Base-by-base conservation (phyloP, 1,140 invertebrate species). In the Sipha flava region DNA sequence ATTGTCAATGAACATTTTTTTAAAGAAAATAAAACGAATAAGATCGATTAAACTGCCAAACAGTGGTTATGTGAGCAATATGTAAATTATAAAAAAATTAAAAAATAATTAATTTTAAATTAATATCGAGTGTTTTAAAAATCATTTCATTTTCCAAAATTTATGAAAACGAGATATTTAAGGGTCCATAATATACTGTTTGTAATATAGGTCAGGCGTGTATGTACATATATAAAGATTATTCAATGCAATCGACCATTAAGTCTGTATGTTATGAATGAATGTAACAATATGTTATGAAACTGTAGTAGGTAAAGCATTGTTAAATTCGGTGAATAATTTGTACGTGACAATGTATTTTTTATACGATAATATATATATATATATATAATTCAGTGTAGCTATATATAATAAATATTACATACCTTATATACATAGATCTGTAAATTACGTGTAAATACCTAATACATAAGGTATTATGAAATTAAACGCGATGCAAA, bases 191-290 rank as follows among this genome's bases (percentile, higher is more conserved):
- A 43, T 12, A 66, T 16, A 66, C 21, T 59, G 57, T 62, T 34
- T n/a, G n/a, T 43, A 68, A 73, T 40, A 40, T 75, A 21, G 52
- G 49, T 40, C n/a, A 75, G 21, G 23, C 21, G 21, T 40, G 57
- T 10, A 52, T 21, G 6, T 26, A 3, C n/a, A 34, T 2, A 4
- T 7, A 47, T 14, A 34, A 5, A 29, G 45, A 57, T 57, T 75
- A 57, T 54, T 75, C 31, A 16, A 52, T 75, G 72, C 57, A 75
- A 75, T 52, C 49, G 31, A 75, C 49, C 49, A 57, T 75, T 57
- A 40, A 57, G 21, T 2, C n/a, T 31, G 7, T 21, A 12, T 4
- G 10, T 40, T 40, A 40, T 40, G 10, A 40, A 40, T 6, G 4
- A 40, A 40, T 40, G 40, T n/a, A 29, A 45, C 37, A 57, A 52